A percentile compares a stretch with the other conserved stretches of the same genome.
Conservation (phyloP, 92 coral and sea anemone species). For the Heliopora coerulea region DNA sequence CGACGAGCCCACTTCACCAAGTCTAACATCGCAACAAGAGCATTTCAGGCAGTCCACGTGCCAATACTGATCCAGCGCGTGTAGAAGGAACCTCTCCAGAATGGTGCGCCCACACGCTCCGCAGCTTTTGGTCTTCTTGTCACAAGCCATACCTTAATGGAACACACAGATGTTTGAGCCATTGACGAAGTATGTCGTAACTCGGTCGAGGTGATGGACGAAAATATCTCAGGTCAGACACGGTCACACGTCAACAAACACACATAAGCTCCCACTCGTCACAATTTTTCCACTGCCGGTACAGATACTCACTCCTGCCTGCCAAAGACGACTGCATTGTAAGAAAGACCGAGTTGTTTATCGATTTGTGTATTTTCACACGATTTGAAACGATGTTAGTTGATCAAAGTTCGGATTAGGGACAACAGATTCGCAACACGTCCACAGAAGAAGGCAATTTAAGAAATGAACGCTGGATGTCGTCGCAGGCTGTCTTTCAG, state of each 20-base stretch:
- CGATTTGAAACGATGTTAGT: too few relatives aligned
- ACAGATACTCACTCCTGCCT: neutral
- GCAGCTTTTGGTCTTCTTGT: slow-evolving; percentile 61
- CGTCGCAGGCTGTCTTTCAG: neutral
- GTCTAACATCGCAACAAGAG: slow-evolving; percentile 88
- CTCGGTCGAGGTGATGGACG: too few relatives aligned
- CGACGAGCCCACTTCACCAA: slow-evolving; percentile 94
- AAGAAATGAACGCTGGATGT: neutral
- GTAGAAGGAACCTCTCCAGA: slow-evolving; percentile 82
- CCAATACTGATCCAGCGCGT: slow-evolving; percentile 98
- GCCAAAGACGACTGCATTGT: neutral
- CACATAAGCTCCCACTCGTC: too few relatives aligned
- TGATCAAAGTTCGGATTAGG: neutral
- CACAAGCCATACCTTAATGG: slow-evolving; percentile 34
- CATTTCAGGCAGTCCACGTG: slow-evolving; percentile 93
- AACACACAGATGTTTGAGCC: neutral
- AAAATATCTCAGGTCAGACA: too few relatives aligned
- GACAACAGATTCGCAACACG: neutral
- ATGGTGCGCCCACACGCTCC: slow-evolving; percentile 95
- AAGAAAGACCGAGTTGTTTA: too few relatives aligned
- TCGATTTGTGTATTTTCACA: too few relatives aligned
- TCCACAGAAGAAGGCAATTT: neutral
- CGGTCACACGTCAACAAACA: too few relatives aligned
- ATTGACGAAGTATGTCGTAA: neutral
- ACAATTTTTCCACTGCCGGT: too few relatives aligned